Evolutionary conservation across 1,140 invertebrate genomes (phyloP).

Genomic region (Apis florea): DNA sequence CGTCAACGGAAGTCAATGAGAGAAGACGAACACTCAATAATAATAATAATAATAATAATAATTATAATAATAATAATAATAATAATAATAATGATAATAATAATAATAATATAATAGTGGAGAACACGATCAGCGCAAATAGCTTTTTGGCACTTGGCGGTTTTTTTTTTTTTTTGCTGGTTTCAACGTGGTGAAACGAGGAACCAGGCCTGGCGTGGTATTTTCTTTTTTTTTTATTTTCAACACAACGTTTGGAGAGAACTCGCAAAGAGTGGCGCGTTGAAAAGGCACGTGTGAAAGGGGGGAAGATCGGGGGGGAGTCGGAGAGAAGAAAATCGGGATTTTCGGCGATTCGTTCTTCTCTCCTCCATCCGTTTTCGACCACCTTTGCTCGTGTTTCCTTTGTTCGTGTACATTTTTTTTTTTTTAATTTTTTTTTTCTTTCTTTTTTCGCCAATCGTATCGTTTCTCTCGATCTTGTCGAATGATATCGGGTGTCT

Average conservation of each 20-base stretch:
- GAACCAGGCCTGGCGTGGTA: conserved; percentile 7
- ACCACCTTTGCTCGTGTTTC: not conserved
- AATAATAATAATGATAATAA: no score
- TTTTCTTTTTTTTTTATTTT: not conserved
- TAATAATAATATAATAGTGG: conserved; percentile 18
- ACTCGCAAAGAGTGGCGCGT: not conserved
- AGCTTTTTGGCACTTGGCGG: conserved; percentile 36
- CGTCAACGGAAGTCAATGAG: conserved; percentile 28
- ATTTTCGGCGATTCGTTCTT: not conserved
- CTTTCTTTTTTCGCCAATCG: not conserved
- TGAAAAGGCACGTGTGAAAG: not conserved
- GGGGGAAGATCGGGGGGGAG: not conserved
- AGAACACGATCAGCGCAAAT: conserved; percentile 43
- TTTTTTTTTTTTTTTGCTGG: not conserved
- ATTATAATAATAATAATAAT: no score
- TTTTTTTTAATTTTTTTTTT: not conserved
- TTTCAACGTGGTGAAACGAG: conserved; percentile 15
- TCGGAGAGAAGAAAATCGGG: conserved; percentile 4
- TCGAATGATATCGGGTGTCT: conserved; percentile 17
- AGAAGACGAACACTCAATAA: conserved; percentile 53
- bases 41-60: no score
- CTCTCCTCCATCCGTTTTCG: not conserved
- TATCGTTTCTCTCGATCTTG: not conserved
- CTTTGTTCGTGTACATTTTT: not conserved
- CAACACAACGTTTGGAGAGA: not conserved